A percentile compares a stretch with the other conserved stretches of the same genome.
phyloP scores from a whole-genome alignment of 2,797 vertebrate species.

The Aselliscus stoliczkanus region DNA sequence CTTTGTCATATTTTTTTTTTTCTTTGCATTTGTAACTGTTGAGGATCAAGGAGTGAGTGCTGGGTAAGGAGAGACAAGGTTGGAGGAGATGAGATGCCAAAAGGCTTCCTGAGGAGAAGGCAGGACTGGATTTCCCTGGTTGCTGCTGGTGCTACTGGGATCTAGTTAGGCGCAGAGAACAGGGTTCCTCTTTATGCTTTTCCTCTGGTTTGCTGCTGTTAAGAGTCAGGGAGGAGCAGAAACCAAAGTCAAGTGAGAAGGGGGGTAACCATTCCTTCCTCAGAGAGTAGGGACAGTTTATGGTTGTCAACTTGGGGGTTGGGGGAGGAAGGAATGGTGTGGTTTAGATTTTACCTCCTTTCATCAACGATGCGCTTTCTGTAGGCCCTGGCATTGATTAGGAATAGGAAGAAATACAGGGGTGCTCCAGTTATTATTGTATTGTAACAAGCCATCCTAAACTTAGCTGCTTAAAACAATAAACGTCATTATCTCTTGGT shows the following conservation, averaged over 20 bases:
- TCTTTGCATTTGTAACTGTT: background rate
- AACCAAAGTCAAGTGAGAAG: background rate
- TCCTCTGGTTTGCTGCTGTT: background rate
- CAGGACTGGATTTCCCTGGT: background rate
- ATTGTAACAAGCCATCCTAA: background rate
- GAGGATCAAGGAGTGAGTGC: background rate
- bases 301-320: background rate
- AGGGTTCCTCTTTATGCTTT: background rate
- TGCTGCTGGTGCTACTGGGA: background rate
- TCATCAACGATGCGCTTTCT: background rate
- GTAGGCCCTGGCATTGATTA: background rate
- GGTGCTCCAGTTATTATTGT: background rate
- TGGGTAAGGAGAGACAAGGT: background rate
- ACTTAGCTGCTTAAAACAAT: background rate
- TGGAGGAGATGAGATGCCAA: background rate
- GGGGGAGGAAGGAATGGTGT: background rate
- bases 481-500: background rate
- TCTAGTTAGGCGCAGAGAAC: background rate
- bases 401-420: background rate
- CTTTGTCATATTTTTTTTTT: background rate
- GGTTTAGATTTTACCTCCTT: background rate
- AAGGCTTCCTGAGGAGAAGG: background rate
- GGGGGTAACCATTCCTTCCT: background rate
- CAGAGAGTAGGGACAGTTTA: background rate
- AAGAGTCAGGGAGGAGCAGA: background rate